Evolutionary conservation across 2,797 vertebrate genomes (phyloP).

Genomic region (Pseudopleuronectes americanus): DNA sequence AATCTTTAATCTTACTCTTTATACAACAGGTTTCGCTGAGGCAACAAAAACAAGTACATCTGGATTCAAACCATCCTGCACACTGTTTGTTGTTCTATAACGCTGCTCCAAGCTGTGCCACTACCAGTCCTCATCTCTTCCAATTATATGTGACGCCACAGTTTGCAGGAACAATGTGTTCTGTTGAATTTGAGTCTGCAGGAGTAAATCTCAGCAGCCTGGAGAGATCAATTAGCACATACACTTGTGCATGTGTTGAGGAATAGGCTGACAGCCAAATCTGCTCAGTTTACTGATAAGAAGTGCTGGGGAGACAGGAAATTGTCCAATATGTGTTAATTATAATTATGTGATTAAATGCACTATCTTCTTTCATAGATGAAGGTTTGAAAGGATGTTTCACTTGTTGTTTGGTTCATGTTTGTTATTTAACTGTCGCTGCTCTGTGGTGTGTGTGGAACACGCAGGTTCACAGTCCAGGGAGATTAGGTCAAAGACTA

Average conservation of each 20-base stretch:
- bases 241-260: constrained; percentile 64
- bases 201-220: constrained; percentile 55
- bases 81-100: constrained; percentile 7
- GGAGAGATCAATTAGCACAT: constrained; percentile 66
- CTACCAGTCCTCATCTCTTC: not conserved
- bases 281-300: constrained; percentile 55
- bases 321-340: constrained; percentile 53
- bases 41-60: constrained; percentile 15
- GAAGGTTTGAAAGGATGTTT: not conserved
- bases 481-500: not conserved
- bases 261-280: constrained; percentile 65
- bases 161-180: constrained; percentile 58
- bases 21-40: no score
- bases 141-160: constrained; percentile 23
- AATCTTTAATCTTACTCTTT: not conserved
- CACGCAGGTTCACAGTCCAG: not conserved
- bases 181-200: constrained; percentile 57
- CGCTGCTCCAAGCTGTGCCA: constrained; percentile 6
- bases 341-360: constrained; percentile 47
- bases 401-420: not conserved
- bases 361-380: constrained; percentile 8
- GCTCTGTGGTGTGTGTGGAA: not conserved
- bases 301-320: constrained; percentile 43
- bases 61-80: constrained; percentile 25
- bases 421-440: constrained; percentile 3